Conservation (phyloP, 2,797 vertebrate species). For the Cryptoprocta ferox region DNA sequence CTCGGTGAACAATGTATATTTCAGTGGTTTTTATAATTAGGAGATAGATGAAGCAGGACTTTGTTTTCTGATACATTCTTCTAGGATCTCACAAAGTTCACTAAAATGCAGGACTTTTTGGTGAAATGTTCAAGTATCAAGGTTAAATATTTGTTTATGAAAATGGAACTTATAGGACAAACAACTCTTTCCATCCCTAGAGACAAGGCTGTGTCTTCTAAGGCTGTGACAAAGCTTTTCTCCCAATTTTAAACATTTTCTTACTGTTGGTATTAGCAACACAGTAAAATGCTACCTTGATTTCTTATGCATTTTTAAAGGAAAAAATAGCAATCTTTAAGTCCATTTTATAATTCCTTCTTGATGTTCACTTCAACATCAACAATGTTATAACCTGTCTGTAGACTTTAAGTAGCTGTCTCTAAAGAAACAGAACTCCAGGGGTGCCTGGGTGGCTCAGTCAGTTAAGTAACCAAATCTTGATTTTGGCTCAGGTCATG, state of each 20-base stretch:
- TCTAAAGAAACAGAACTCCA: background rate
- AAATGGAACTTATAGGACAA: background rate
- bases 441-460: no score
- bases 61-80: background rate
- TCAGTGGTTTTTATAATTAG: background rate
- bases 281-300: background rate
- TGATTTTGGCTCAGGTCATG: no score
- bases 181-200: background rate
- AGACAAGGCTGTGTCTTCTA: background rate
- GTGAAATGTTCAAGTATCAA: background rate
- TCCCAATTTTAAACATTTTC: background rate
- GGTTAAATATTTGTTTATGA: constrained; percentile 29
- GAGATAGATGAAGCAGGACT: background rate
- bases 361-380: background rate
- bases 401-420: background rate
- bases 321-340: background rate
- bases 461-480: no score
- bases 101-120: background rate
- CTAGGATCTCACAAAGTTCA: background rate
- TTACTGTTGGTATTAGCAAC: background rate
- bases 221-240: background rate
- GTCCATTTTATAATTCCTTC: background rate
- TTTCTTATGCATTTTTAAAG: background rate
- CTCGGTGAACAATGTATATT: background rate
- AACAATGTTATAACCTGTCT: background rate